These are phyloP conservation scores for Acanthosepion pharaonis DNA, from an alignment of 2,888 invertebrate species.

Conservation along the genomic window DNA sequence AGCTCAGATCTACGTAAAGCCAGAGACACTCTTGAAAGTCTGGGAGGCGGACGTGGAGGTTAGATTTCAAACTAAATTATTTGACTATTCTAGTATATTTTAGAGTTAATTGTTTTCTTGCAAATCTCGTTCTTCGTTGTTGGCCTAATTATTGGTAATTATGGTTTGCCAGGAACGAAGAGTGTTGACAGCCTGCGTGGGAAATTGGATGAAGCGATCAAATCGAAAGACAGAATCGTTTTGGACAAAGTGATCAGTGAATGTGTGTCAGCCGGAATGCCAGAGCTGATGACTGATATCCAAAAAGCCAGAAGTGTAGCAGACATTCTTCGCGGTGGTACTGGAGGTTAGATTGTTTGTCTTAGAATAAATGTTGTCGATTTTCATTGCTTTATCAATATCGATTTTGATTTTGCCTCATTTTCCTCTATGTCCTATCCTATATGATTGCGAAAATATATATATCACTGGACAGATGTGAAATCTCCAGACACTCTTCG, in stretches of 20 bases:
- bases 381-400: not conserved
- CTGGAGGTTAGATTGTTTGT: not conserved
- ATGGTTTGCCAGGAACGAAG: not conserved
- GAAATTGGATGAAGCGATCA: not conserved
- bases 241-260: not conserved
- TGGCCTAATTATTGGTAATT: not conserved
- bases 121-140: not conserved
- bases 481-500: not conserved
- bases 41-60: slow-evolving; percentile 45
- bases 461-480: not conserved
- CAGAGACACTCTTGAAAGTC: slow-evolving; percentile 14
- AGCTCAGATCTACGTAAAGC: slow-evolving; percentile 24
- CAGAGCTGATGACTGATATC: not conserved
- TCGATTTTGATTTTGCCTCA: no score
- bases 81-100: not conserved
- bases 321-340: slow-evolving; percentile 15
- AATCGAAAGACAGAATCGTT: not conserved
- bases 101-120: not conserved
- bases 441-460: not conserved
- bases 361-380: not conserved
- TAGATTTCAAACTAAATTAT: not conserved
- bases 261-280: not conserved
- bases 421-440: no score
- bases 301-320: slow-evolving; percentile 18
- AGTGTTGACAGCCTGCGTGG: not conserved